These are phyloP conservation scores for Podocnemis expansa DNA, from an alignment of 2,113 vertebrate genomes.

Conservation along the genomic window DNA sequence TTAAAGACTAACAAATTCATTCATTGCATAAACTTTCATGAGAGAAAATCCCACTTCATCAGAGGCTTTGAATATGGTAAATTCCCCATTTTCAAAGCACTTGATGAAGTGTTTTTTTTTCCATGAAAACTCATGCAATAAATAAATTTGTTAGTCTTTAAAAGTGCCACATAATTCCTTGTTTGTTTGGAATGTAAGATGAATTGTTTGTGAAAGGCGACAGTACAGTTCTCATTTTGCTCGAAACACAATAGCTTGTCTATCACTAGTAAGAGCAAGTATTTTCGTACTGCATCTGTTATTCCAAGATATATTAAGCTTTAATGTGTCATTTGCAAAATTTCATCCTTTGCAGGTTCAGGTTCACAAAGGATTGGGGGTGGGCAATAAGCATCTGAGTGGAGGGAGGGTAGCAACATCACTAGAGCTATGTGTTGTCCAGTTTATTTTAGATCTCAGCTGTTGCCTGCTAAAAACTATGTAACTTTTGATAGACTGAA, in stretches of 20 bases:
- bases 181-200: background rate
- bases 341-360: background rate
- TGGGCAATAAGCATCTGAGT: background rate
- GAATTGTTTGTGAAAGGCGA: background rate
- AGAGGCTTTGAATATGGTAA: too few species aligned
- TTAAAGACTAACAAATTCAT: too few species aligned
- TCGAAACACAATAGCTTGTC: background rate
- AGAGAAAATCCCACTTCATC: too few species aligned
- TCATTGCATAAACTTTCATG: too few species aligned
- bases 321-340: background rate
- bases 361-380: background rate
- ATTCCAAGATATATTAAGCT: background rate
- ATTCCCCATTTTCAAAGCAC: too few species aligned
- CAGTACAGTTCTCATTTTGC: background rate
- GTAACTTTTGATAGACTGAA: slow-evolving; percentile 21
- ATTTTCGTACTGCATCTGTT: background rate
- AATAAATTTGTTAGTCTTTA: too few species aligned
- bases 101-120: too few species aligned
- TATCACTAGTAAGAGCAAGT: background rate
- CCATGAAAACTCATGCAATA: too few species aligned
- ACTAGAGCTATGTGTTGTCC: background rate
- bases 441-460: background rate
- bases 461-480: background rate
- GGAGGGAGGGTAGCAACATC: background rate
- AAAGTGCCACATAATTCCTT: too few species aligned